Conservation (phyloP, 2,797 vertebrate species). For the Petrocephalus sullivani region DNA sequence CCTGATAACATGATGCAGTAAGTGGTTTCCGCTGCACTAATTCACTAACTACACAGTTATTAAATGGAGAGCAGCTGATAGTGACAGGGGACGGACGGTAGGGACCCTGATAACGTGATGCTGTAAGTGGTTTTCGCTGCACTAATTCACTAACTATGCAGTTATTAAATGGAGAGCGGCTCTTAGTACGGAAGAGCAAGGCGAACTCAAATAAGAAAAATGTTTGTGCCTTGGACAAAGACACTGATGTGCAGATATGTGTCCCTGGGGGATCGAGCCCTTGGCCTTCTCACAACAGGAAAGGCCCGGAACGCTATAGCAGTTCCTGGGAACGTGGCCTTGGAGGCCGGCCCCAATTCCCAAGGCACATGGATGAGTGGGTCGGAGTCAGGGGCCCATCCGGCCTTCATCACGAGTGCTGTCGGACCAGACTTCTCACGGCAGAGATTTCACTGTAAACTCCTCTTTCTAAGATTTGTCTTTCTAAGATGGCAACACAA, state of each 20-base stretch:
- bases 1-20: too few species aligned
- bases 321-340: conserved; percentile 20
- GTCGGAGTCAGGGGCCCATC: background rate
- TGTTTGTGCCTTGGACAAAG: background rate
- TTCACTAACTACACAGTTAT: background rate
- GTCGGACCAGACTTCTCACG: background rate
- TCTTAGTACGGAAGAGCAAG: background rate
- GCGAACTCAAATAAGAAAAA: background rate
- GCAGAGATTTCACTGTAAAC: background rate
- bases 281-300: conserved; percentile 22
- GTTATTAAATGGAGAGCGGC: background rate
- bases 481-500: background rate
- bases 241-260: conserved; percentile 23
- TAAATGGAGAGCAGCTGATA: background rate
- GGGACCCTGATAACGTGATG: too few species aligned
- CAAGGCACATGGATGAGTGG: background rate
- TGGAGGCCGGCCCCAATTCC: conserved; percentile 8
- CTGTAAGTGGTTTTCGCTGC: too few species aligned
- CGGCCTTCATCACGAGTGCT: background rate
- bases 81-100: too few species aligned
- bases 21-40: background rate
- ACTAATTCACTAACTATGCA: background rate
- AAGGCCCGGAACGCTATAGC: conserved; percentile 11
- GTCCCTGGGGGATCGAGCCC: conserved; percentile 10
- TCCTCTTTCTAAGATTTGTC: background rate